Evolutionary conservation across 1,140 invertebrate genomes (phyloP).

Genomic region (Brachionus rubens): DNA sequence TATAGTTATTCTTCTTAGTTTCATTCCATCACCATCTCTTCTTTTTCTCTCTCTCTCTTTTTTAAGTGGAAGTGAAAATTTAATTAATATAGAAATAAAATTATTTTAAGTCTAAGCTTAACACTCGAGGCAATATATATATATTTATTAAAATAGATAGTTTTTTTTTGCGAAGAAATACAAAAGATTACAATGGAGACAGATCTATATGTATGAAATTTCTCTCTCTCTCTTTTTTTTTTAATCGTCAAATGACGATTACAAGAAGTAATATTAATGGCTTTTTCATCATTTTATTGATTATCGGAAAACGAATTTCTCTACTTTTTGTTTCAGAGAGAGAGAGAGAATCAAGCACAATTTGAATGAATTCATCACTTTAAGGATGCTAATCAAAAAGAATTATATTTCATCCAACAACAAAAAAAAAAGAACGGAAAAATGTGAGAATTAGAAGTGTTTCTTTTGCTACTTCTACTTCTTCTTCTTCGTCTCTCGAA

Average conservation of each 20-base stretch:
- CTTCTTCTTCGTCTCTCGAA: background rate
- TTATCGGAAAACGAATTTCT: slow-evolving; percentile 33
- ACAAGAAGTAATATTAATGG: background rate
- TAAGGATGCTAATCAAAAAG: slow-evolving; percentile 21
- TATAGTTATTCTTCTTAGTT: slow-evolving; percentile 20
- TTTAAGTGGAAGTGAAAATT: slow-evolving; percentile 44
- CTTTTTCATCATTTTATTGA: slow-evolving; percentile 14
- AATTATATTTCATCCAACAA: background rate
- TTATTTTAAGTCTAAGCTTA: slow-evolving; percentile 25
- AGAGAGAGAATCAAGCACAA: background rate
- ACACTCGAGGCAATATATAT: slow-evolving; percentile 27
- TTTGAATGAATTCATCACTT: slow-evolving; percentile 24
- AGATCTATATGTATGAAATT: background rate
- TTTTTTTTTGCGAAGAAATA: background rate
- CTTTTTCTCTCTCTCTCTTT: background rate
- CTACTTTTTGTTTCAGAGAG: background rate
- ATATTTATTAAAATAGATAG: background rate
- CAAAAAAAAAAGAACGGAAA: background rate
- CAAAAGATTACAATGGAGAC: background rate
- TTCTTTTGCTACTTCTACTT: background rate
- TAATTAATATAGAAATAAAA: slow-evolving; percentile 42
- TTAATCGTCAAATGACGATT: background rate
- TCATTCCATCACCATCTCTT: slow-evolving; percentile 14
- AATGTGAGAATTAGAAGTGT: slow-evolving; percentile 26
- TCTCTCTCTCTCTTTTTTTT: background rate